Percentiles rank a stretch among this genome's conserved stretches.
Conservation (phyloP, 2,113 vertebrate genomes). For the Siniperca knerii region DNA sequence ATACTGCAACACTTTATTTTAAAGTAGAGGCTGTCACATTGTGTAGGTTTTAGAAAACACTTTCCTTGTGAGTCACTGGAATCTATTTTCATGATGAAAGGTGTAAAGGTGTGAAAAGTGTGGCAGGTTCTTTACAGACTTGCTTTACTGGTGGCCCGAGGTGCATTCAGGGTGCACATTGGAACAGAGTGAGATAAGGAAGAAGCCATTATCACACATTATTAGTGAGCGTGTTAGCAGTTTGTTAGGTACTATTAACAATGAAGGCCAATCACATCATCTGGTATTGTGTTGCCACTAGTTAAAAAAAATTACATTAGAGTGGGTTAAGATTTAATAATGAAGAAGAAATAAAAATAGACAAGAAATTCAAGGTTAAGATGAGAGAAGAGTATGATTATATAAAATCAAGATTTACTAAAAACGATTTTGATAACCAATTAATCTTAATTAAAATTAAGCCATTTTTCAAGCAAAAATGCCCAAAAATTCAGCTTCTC, state of each 20-base stretch:
- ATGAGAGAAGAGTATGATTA: too few relatives aligned
- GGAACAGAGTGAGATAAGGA: background rate
- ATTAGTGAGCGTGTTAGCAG: background rate
- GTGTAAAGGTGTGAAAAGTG: background rate
- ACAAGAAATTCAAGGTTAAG: too few relatives aligned
- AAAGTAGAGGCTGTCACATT: too few relatives aligned
- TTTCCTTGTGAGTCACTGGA: background rate
- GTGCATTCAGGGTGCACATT: background rate
- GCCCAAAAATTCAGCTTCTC: background rate
- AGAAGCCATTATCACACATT: constrained; percentile 23
- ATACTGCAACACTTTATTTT: too few relatives aligned
- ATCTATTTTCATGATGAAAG: background rate
- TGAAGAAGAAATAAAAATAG: too few relatives aligned
- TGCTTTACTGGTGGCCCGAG: background rate
- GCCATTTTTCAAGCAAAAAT: too few relatives aligned
- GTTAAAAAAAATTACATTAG: too few relatives aligned
- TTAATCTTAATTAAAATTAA: too few relatives aligned
- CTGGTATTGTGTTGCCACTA: background rate
- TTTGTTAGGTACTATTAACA: background rate
- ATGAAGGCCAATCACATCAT: constrained; percentile 5
- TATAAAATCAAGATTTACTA: too few relatives aligned
- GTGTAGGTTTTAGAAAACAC: background rate
- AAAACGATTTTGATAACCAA: too few relatives aligned
- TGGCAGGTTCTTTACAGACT: background rate
- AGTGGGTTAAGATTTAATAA: too few relatives aligned